Evolutionary conservation across 2,113 vertebrate species (phyloP).

Genomic region (Thermophis baileyi): DNA sequence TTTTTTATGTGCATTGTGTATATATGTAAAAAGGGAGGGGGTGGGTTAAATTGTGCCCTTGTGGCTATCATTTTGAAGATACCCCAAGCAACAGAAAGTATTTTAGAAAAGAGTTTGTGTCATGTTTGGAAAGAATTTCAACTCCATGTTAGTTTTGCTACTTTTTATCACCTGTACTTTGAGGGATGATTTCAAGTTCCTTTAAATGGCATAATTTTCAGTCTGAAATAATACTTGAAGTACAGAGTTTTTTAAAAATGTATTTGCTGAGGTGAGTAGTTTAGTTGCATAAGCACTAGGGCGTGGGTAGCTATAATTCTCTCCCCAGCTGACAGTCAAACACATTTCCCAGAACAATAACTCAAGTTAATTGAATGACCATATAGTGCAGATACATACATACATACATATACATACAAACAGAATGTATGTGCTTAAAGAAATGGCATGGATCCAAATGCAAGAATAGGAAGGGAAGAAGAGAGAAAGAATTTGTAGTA

Average conservation of each 20-base stretch:
- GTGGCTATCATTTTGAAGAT: not conserved
- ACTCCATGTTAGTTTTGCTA: not conserved
- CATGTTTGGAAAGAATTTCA: not conserved
- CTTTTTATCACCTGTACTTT: not conserved
- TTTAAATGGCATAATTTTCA: not conserved
- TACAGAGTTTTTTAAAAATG: not conserved
- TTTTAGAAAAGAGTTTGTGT: not conserved
- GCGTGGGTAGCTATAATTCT: not conserved
- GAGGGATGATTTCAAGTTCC: not conserved
- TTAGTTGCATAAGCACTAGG: not conserved
- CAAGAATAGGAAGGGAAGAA: constrained; percentile 15
- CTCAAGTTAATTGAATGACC: not conserved
- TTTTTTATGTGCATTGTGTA: not conserved
- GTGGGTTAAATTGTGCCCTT: not conserved
- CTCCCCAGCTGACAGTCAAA: not conserved
- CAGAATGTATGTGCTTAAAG: rapidly evolving
- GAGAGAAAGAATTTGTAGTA: not conserved
- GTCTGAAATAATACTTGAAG: not conserved
- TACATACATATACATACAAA: rapidly evolving
- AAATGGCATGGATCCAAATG: not conserved
- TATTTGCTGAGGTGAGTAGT: not conserved
- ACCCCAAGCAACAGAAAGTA: not conserved
- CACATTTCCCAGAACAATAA: not conserved
- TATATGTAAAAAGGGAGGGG: not conserved
- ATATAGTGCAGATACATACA: rapidly evolving